A percentile compares a stretch with the other conserved stretches of the same genome.
Evolutionary conservation across 2,888 invertebrate genomes (phyloP).

Genomic region (Aphrophora alni): DNA sequence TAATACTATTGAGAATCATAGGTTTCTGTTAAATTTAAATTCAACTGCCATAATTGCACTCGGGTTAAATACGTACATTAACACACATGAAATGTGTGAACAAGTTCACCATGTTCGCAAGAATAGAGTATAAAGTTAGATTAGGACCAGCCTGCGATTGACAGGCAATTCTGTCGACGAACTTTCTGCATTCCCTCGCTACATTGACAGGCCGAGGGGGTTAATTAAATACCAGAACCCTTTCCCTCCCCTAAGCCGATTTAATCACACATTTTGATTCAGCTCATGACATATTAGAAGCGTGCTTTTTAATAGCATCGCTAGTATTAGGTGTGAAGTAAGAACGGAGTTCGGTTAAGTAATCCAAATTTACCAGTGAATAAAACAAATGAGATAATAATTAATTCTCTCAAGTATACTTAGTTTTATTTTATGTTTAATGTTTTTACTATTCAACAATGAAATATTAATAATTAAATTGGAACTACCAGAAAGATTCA

Average conservation of each 20-base stretch:
- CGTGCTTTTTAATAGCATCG: background rate
- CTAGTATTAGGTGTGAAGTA: background rate
- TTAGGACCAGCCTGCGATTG: background rate
- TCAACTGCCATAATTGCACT: too few relatives aligned
- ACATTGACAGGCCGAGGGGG: background rate
- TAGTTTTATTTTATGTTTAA: background rate
- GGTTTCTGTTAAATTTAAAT: too few relatives aligned
- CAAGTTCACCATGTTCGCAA: too few relatives aligned
- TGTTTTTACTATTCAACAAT: too few relatives aligned
- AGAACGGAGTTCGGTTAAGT: background rate
- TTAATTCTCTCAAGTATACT: background rate
- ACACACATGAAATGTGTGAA: too few relatives aligned
- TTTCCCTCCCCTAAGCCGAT: background rate
- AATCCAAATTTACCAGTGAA: background rate
- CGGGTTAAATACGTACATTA: too few relatives aligned
- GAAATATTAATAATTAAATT: too few relatives aligned
- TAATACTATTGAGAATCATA: too few relatives aligned
- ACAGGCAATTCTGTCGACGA: background rate
- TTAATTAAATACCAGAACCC: background rate
- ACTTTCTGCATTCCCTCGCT: background rate
- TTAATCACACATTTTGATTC: conserved; percentile 6
- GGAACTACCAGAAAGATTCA: too few relatives aligned
- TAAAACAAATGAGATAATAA: background rate
- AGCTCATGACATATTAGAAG: background rate
- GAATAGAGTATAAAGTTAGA: background rate